Conservation (phyloP, 2,888 invertebrate genomes). For the Camponotus fellah region DNA sequence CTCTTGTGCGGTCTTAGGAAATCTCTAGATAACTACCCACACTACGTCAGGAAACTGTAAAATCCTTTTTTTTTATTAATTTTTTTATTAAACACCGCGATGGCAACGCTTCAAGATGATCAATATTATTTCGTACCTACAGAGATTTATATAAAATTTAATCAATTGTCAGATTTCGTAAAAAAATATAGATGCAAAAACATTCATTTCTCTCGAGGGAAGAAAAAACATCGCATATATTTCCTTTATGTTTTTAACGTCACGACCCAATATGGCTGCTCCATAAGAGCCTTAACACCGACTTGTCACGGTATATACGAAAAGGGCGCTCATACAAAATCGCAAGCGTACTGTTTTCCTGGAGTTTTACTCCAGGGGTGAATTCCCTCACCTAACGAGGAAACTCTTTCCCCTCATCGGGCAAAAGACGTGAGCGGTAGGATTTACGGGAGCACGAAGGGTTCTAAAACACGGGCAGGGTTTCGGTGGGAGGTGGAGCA, state of each 20-base stretch:
- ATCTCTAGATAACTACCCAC: constrained; percentile 11
- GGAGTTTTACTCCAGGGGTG: constrained; percentile 59
- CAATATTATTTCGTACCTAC: not conserved
- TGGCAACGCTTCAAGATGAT: not conserved
- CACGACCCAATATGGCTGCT: not conserved
- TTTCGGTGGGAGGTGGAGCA: constrained; percentile 12
- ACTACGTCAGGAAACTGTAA: not conserved
- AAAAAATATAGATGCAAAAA: not conserved
- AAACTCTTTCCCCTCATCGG: constrained; percentile 60
- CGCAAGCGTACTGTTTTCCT: constrained; percentile 43
- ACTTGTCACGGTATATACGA: constrained; percentile 11
- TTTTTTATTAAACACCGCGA: not conserved
- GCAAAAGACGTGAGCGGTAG: constrained; percentile 63
- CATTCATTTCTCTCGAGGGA: not conserved
- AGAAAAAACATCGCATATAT: not conserved
- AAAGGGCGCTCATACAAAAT: constrained; percentile 33
- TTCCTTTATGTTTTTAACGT: not conserved
- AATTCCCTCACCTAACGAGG: constrained; percentile 69
- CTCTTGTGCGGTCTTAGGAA: constrained; percentile 13
- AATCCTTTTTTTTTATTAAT: not conserved
- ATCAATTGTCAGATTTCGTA: not conserved
- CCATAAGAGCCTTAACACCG: constrained; percentile 1
- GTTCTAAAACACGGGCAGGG: constrained; percentile 22
- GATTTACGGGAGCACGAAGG: constrained; percentile 60
- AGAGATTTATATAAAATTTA: not conserved